These are phyloP conservation scores for Julus scandinavius DNA, from an alignment of 2,888 invertebrate genomes.

Conservation along the genomic window DNA sequence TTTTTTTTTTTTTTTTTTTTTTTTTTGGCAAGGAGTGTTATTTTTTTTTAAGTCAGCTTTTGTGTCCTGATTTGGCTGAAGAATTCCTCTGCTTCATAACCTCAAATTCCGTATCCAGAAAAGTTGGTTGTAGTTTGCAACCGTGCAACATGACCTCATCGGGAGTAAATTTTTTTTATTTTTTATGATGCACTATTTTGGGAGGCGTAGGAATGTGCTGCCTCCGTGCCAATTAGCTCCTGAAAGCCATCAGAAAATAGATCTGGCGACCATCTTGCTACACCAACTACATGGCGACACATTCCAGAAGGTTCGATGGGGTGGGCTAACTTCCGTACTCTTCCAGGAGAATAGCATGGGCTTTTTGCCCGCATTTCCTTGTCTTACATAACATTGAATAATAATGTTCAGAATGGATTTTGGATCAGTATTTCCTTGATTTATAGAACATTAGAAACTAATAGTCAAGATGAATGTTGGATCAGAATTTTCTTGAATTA, in stretches of 20 bases:
- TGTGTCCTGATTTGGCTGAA: conserved; percentile 39
- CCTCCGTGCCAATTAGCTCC: conserved; percentile 27
- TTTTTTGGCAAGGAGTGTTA: neutral
- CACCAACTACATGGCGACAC: neutral
- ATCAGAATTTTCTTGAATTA: too few species aligned
- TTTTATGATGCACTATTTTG: conserved; percentile 12
- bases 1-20: neutral
- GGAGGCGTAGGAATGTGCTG: neutral
- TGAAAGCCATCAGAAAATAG: conserved; percentile 5
- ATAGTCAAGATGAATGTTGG: too few species aligned
- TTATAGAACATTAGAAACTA: too few species aligned
- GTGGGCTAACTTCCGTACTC: neutral
- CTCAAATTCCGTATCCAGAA: conserved; percentile 2
- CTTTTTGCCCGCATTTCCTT: too few species aligned
- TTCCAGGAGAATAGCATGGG: neutral
- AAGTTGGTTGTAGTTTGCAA: neutral
- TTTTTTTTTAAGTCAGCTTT: neutral
- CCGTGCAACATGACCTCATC: conserved; percentile 39
- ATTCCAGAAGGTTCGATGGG: neutral
- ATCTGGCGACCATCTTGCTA: neutral
- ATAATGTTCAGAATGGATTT: too few species aligned
- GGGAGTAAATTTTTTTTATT: neutral
- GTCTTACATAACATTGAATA: too few species aligned
- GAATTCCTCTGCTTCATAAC: conserved; percentile 13
- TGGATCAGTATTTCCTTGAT: too few species aligned